Conservation (phyloP, 2,113 vertebrate genomes). For the Uria aalge region DNA sequence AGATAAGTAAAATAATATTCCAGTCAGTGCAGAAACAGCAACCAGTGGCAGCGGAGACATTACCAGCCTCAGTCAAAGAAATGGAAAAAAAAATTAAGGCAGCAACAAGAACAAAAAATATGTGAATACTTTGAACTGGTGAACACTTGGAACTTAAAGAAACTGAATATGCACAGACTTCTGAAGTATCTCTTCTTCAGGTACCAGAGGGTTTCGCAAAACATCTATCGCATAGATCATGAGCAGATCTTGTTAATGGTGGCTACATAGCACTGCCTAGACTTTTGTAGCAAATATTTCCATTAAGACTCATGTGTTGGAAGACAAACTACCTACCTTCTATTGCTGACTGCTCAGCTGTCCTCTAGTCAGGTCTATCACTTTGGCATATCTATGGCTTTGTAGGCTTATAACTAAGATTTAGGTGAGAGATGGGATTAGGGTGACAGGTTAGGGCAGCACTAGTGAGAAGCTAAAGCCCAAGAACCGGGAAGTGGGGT, state of each 20-base stretch:
- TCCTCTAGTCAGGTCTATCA: not conserved
- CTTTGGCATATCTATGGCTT: not conserved
- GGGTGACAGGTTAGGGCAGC: not conserved
- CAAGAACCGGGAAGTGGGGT: not conserved
- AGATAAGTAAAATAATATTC: not conserved
- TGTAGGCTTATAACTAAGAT: not conserved
- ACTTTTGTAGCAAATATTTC: not conserved
- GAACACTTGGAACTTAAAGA: not conserved
- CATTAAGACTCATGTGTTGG: not conserved
- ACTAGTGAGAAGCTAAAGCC: not conserved
- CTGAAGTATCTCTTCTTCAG: not conserved
- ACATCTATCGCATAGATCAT: not conserved
- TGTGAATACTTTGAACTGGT: not conserved
- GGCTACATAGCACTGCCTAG: not conserved
- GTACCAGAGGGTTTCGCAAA: not conserved
- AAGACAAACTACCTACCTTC: not conserved
- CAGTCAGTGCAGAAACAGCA: not conserved
- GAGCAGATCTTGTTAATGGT: not conserved
- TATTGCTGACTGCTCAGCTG: not conserved
- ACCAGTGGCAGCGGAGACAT: not conserved
- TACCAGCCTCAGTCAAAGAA: not conserved
- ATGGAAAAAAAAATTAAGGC: not conserved
- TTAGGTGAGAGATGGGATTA: not conserved
- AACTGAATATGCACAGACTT: not conserved
- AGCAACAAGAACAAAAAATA: not conserved